Evolutionary conservation across 30 jellyfish, hydroid and myxozoan genomes (phyloP), one percentile per base, ranked within the genome.

Genomic region (Chrysaora quinquecirrha): DNA sequence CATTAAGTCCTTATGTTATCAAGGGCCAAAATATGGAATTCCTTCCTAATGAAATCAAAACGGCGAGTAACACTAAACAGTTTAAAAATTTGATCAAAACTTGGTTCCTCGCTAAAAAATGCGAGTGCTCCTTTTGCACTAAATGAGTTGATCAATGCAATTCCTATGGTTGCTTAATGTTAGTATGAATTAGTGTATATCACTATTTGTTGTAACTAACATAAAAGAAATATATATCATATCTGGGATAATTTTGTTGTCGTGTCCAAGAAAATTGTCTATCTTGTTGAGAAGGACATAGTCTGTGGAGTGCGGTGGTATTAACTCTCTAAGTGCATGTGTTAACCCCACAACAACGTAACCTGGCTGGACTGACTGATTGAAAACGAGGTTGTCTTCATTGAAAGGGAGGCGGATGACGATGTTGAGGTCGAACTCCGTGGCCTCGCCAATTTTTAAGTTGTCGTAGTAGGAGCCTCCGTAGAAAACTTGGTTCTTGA

Each of bases 401-500:
- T 31, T 3, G 46, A 73, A 73, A 33, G 85, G 85, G 48, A 73
- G 21, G 75, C 29, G 48, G 7, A 73, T 10, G 27, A 73, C 76
- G 18, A 73, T 31, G 20, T 73, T 46, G 49, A 73, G 46, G 22
- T 73, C 76, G 1, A 73, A 73, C 73, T 73, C 85, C 7, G 85
- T 73, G 18, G 85, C 85, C 22, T 23, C 78, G 21, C 76, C 78
- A 73, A 73, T 69, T 34, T 76, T 48, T 14, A 46, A 28, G 20
- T 76, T 47, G 21, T 73, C 85, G 31, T 73, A 73, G 2, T 33
- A 73, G 19, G 85, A 73, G 7, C 85, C 85, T 22, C 75, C 18
- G 52, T 34, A 73, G 52, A 14, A 34, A 9, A 73, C 27, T 4
- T 31, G 1, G 54, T 38, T 38, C 54, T 38, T 38, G 54, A 38